These are phyloP conservation scores for Rhinella marina DNA, from an alignment of 2,797 vertebrate species.

Conservation along the genomic window DNA sequence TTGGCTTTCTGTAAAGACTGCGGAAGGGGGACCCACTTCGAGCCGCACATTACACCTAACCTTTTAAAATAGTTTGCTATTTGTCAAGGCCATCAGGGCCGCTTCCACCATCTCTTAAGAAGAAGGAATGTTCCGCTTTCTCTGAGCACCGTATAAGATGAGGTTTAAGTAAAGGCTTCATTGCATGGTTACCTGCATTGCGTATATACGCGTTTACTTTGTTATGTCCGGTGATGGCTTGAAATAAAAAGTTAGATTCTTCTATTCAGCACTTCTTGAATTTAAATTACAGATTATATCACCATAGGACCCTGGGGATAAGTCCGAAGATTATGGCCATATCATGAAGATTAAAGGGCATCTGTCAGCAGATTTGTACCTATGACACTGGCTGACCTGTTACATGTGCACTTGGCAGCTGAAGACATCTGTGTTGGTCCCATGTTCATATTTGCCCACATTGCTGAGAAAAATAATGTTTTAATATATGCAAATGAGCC, in stretches of 20 bases:
- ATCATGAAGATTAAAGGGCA: no score
- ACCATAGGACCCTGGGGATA: no score
- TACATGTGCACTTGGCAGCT: no score
- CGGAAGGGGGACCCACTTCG: neutral
- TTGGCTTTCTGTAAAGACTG: slow-evolving; percentile 17
- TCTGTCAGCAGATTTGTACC: no score
- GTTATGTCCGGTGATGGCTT: neutral
- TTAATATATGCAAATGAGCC: no score
- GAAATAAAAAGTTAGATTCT: slow-evolving; percentile 20
- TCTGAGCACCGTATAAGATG: slow-evolving; percentile 2
- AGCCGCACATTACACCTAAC: slow-evolving; percentile 47
- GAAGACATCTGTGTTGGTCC: no score
- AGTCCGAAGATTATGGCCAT: no score
- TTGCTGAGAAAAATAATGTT: no score
- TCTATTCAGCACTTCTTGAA: slow-evolving; percentile 16
- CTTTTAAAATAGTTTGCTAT: slow-evolving; percentile 55
- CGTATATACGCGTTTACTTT: neutral
- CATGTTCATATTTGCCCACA: no score
- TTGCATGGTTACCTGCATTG: slow-evolving; percentile 17
- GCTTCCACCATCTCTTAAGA: slow-evolving; percentile 49
- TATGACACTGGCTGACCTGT: no score
- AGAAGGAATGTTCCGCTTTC: slow-evolving; percentile 34
- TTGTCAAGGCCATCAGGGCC: slow-evolving; percentile 38
- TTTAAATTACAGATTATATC: slow-evolving; percentile 10
- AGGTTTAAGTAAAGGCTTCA: slow-evolving; percentile 44